Evolutionary conservation across 2,888 invertebrate genomes (phyloP).

Genomic region (Marronus borbonicus): DNA sequence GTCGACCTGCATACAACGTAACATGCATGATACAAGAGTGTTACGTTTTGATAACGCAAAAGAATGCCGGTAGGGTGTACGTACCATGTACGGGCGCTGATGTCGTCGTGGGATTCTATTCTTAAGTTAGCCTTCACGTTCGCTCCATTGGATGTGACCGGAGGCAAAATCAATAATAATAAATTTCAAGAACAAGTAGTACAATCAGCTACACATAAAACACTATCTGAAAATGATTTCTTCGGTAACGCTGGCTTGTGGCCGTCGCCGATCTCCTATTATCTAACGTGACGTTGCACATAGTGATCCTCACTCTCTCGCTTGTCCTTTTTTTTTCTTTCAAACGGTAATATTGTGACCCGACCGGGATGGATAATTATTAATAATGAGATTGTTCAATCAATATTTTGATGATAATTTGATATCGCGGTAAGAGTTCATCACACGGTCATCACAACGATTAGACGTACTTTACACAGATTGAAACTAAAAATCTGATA

Average conservation of each 20-base stretch:
- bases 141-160: slow-evolving; percentile 28
- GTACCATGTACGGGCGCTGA: slow-evolving; percentile 7
- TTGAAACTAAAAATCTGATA: too few relatives aligned
- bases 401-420: slow-evolving; percentile 37
- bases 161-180: slow-evolving; percentile 46
- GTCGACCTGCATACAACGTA: slow-evolving; percentile 22
- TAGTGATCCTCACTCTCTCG: slow-evolving; percentile 24
- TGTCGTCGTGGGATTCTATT: slow-evolving; percentile 11
- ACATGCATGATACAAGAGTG: slow-evolving; percentile 31
- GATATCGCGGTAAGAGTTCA: not conserved
- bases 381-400: slow-evolving; percentile 39
- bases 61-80: slow-evolving; percentile 27
- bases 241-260: slow-evolving; percentile 18
- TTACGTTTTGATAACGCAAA: slow-evolving; percentile 38
- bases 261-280: slow-evolving; percentile 41
- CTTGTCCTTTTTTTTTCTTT: slow-evolving; percentile 1
- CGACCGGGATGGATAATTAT: slow-evolving; percentile 29
- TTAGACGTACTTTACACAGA: too few relatives aligned
- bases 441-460: not conserved
- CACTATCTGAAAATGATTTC: slow-evolving; percentile 43
- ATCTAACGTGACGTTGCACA: slow-evolving; percentile 40
- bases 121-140: slow-evolving; percentile 1
- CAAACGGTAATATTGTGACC: slow-evolving; percentile 45
- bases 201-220: slow-evolving; percentile 46
- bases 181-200: slow-evolving; percentile 44